Evolutionary conservation across 2,888 invertebrate species (phyloP), one percentile per base, ranked within the genome.

Genomic region (Amiota communis): DNA sequence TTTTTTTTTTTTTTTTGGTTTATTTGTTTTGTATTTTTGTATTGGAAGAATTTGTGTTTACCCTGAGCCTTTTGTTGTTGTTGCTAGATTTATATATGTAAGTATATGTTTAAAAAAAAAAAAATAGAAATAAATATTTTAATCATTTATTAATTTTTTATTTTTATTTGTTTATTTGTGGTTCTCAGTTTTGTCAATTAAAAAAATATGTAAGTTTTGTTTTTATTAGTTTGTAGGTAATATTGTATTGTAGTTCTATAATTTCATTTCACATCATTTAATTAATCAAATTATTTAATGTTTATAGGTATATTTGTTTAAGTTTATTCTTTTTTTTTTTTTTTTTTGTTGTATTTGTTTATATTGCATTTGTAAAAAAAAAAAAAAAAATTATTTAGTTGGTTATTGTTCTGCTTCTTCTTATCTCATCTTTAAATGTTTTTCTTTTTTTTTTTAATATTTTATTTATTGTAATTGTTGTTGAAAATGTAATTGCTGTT

Each of bases 11-110:
- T 80, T 75, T 67, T 74, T 75, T 71, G n/a, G n/a, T n/a, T n/a
- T n/a, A n/a, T n/a, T n/a, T n/a, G n/a, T 82, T 82, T 78, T 77
- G 81, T 75, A 77, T 80, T 77, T n/a, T 85, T 87, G 80, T 86
- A 84, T 84, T 90, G 90, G 90, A 90, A 90, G 90, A 90, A 89
- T 89, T 89, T 88, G 89, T 89, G 89, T 89, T 86, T 89, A 89
- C 90, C 90, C 90, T 90, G 90, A 90, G 90, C 89, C 87, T 86
- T 88, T 89, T 85, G 81, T 82, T 83, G 10, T 57, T 70, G 61
- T 59, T 71, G 59, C 61, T 71, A 64, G 56, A 65, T 64, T 64
- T n/a, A 17, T 71, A 67, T 51, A 57, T 57, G 17, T 57, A 70
- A 57, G 65, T 53, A 69, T 17, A 71, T 11, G 6, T 36, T 6